Conservation (phyloP, 2,888 invertebrate genomes). For the Lycocerus yunnanus region DNA sequence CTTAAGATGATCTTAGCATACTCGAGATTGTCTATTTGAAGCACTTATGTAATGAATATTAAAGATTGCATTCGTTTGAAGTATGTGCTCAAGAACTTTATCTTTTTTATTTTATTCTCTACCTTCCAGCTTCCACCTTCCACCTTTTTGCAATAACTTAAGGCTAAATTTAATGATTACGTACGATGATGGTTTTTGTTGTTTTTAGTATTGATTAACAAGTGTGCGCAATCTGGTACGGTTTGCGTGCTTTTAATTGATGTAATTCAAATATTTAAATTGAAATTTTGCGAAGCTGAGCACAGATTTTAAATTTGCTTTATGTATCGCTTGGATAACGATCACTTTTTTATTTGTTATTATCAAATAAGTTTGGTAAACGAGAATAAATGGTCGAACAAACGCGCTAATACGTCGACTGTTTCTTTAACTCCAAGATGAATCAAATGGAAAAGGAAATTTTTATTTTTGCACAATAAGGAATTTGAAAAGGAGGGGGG, state of each 20-base stretch:
- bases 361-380: background rate
- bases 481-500: no score
- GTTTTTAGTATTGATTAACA: conserved; percentile 5
- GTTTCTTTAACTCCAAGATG: no score
- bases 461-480: no score
- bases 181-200: background rate
- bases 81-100: background rate
- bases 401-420: no score
- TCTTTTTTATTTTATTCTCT: background rate
- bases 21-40: conserved; percentile 4
- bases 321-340: background rate
- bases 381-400: background rate
- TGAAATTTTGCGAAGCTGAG: background rate
- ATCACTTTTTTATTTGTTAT: background rate
- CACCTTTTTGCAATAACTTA: background rate
- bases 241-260: conserved; percentile 8
- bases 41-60: background rate
- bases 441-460: no score
- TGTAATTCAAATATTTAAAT: conserved; percentile 12
- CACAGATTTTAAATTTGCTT: background rate
- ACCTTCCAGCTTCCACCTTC: background rate
- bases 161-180: conserved; percentile 3
- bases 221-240: conserved; percentile 2
- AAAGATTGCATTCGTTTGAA: background rate
- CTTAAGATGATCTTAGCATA: background rate